Evolutionary conservation across 2,113 vertebrate genomes (phyloP).

Genomic region (Eptesicus fuscus): DNA sequence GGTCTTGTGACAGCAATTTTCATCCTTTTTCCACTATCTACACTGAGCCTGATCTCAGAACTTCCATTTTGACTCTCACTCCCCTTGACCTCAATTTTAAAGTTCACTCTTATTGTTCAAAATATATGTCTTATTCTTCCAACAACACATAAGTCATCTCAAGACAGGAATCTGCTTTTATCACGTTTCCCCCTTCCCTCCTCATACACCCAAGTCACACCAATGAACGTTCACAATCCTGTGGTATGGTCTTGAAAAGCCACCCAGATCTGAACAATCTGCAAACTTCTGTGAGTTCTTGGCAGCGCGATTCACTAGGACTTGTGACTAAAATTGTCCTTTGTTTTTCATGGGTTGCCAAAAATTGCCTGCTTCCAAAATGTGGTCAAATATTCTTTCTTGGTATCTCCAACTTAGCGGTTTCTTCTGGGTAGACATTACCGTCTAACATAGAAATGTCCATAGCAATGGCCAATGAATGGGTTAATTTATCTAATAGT

Average conservation of each 20-base stretch:
- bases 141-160: background rate
- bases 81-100: background rate
- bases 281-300: background rate
- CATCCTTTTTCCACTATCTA: background rate
- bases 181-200: background rate
- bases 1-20: background rate
- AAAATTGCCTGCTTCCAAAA: background rate
- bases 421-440: background rate
- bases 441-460: background rate
- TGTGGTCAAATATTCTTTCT: background rate
- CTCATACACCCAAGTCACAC: background rate
- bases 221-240: background rate
- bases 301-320: background rate
- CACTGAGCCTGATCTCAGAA: background rate
- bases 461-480: background rate
- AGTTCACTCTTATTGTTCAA: background rate
- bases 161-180: background rate
- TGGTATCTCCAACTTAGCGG: background rate
- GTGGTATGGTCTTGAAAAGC: background rate
- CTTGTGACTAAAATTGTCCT: background rate
- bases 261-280: background rate
- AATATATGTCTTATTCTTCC: background rate
- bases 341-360: background rate
- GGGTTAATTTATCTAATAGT: background rate
- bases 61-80: background rate